Evolutionary conservation across 2,113 vertebrate genomes (phyloP).

Genomic region (Neofelis nebulosa): DNA sequence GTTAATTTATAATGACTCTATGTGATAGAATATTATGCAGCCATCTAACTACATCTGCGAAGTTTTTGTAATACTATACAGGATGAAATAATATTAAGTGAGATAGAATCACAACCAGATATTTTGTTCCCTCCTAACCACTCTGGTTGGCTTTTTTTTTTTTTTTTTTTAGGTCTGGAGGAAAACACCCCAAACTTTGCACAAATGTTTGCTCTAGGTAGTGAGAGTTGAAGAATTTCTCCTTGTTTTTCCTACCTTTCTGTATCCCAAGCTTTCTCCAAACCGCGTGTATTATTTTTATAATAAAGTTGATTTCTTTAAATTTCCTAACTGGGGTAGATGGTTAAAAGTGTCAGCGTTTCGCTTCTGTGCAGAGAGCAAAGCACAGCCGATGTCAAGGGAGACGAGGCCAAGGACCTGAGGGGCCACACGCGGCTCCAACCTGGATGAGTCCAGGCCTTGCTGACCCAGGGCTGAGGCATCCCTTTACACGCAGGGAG

Average conservation of each 20-base stretch:
- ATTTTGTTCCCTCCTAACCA: neutral
- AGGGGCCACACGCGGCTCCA: neutral
- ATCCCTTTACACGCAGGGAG: neutral
- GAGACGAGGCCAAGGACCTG: neutral
- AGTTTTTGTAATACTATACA: neutral
- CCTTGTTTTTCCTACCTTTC: neutral
- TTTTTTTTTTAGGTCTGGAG: neutral
- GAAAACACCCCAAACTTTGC: neutral
- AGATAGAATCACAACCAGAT: neutral
- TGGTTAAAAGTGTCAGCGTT: neutral
- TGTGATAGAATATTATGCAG: neutral
- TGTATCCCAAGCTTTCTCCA: conserved; percentile 14
- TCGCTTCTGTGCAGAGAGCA: neutral
- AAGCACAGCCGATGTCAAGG: neutral
- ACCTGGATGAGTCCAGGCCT: fast-evolving
- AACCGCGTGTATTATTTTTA: neutral
- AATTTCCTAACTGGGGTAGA: neutral
- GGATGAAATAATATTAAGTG: neutral
- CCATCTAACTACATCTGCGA: neutral
- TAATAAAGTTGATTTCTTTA: neutral
- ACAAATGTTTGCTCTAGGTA: neutral
- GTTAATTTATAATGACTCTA: neutral
- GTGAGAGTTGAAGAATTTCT: neutral
- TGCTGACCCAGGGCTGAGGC: fast-evolving
- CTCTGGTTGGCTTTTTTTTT: neutral